A percentile compares a stretch with the other conserved stretches of the same genome.
Conservation (phyloP, 2,888 invertebrate species). For the Hydropsyche betteni region DNA sequence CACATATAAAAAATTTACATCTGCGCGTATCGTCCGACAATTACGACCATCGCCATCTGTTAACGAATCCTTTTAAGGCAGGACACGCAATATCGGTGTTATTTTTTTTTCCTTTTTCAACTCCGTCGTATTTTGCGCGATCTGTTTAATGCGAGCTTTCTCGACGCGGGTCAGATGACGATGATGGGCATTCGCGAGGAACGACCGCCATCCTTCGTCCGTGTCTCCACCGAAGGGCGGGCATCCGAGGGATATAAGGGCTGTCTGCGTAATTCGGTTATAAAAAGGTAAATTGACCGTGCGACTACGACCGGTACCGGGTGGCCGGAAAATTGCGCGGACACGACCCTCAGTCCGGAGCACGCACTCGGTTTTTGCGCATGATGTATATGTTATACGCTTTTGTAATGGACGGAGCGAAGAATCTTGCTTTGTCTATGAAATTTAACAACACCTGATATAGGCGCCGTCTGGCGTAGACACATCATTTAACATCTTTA, state of each 20-base stretch:
- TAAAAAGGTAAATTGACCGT: conserved; percentile 33
- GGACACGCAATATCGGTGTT: too few relatives aligned
- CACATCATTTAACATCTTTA: too few relatives aligned
- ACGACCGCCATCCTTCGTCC: neutral
- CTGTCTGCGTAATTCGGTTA: conserved; percentile 25
- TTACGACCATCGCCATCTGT: neutral
- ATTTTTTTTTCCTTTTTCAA: too few relatives aligned
- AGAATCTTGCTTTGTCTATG: too few relatives aligned
- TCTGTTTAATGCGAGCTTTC: too few relatives aligned
- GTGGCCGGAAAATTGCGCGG: conserved; percentile 21
- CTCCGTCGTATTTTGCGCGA: too few relatives aligned
- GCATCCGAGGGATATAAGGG: conserved; percentile 9
- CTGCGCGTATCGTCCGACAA: neutral
- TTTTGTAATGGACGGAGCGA: too few relatives aligned
- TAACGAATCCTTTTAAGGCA: neutral
- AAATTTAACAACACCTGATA: too few relatives aligned
- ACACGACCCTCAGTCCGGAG: neutral
- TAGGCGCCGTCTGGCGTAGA: too few relatives aligned
- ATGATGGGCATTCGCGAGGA: neutral
- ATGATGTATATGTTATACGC: too few relatives aligned
- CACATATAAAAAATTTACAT: too few relatives aligned
- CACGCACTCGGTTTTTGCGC: too few relatives aligned
- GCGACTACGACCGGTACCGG: conserved; percentile 20
- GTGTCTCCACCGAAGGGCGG: neutral
- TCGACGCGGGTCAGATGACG: conserved; percentile 8